These are phyloP conservation scores for Bos javanicus DNA, from an alignment of 2,113 vertebrate genomes.

Conservation along the genomic window DNA sequence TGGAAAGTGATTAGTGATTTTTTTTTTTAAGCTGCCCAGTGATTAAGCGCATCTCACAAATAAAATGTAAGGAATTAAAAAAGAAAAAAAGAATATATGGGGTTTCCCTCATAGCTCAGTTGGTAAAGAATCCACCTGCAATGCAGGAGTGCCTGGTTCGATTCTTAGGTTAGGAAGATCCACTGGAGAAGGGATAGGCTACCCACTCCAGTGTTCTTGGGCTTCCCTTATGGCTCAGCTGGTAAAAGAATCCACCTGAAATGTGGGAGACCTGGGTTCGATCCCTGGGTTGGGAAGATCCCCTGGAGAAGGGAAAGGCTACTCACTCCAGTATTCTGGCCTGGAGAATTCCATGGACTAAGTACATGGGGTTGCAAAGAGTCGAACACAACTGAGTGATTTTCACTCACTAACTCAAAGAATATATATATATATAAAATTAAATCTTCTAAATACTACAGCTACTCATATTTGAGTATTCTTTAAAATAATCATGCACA, in stretches of 20 bases:
- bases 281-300: not conserved
- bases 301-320: not conserved
- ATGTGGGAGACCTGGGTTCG: not conserved
- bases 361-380: not conserved
- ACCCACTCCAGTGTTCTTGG: not conserved
- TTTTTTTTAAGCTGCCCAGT: not conserved
- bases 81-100: not conserved
- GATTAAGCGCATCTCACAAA: too few species aligned
- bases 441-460: not conserved
- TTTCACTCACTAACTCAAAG: not conserved
- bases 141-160: not conserved
- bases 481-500: not conserved
- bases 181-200: not conserved
- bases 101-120: not conserved
- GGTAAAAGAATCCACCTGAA: not conserved
- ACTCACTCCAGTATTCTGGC: not conserved
- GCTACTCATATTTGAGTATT: not conserved
- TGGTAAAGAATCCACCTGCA: not conserved
- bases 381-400: not conserved
- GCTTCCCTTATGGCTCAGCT: not conserved
- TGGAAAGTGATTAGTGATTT: not conserved
- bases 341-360: not conserved
- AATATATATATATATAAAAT: not conserved
- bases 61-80: too few species aligned
- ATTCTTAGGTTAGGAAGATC: not conserved